Conservation (phyloP, 1,140 invertebrate species). For the Zeugodacus cucurbitae region DNA sequence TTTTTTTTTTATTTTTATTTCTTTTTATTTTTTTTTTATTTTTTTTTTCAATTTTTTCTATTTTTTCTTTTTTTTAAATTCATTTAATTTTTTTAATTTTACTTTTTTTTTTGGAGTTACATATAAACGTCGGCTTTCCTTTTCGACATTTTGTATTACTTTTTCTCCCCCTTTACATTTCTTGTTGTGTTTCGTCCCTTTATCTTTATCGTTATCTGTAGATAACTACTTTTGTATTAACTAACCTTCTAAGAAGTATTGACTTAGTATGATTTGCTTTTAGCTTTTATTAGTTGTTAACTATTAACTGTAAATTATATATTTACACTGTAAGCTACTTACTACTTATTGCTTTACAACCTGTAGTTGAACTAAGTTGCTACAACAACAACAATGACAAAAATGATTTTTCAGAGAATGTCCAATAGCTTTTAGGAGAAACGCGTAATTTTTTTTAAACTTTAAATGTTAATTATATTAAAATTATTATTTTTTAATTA, state of each 20-base stretch:
- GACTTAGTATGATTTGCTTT: background rate
- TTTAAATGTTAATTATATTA: background rate
- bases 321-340: no score
- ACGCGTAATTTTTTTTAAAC: background rate
- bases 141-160: background rate
- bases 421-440: no score
- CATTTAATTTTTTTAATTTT: background rate
- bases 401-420: no score
- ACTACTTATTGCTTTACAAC: no score
- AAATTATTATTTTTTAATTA: background rate
- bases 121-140: background rate
- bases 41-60: background rate
- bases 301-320: background rate
- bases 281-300: background rate
- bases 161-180: background rate
- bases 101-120: background rate
- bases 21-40: no score
- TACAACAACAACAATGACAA: no score
- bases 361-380: no score
- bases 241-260: background rate
- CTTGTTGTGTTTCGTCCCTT: background rate
- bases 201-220: background rate
- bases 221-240: slow-evolving; percentile 7
- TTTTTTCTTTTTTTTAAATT: background rate
- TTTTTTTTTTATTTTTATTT: no score